Base-by-base conservation (phyloP, 1,140 invertebrate genomes). In the Apis cerana region DNA sequence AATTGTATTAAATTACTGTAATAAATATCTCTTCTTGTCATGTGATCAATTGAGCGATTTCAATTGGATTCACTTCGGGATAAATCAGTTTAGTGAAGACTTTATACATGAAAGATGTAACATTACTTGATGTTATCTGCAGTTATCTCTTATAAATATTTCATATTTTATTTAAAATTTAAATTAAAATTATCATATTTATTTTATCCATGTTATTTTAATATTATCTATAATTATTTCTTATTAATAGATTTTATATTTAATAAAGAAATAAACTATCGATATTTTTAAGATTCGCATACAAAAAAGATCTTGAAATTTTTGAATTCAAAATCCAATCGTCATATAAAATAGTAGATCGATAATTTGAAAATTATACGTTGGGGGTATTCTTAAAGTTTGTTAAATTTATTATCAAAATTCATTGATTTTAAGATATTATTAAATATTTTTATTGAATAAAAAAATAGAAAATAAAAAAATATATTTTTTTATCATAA, bases 31-130 rank as follows among this genome's bases (percentile, higher is more conserved):
- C 82, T 67, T 70, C 69, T 82, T 74, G 74, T n/a, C 68, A 71
- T 72, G 33, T 61, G 43, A 77, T 87, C 90, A 91, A 92, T 92
- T 90, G 89, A 91, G 89, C 90, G 90, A 90, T 92, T 87, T 90
- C 90, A 92, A 90, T 91, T 90, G 89, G 83, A 88, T 92, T 89
- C 88, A 82, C 85, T 81, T 82, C 56, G 85, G 75, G 75, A 87
- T 89, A 90, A 91, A 88, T 75, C 90, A 92, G 91, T 89, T 92
- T 88, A 87, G 59, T 84, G 83, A 89, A 83, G 50, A 88, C 54
- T 80, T 80, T 82, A 80, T 84, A 72, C 65, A 52, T 50, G 50
- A 80, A 75, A 87, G 86, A 85, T 75, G 58, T 77, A 80, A 59
- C 19, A 54, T 33, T 54, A 27, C 71, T 54, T n/a, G 33, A 1